phyloP scores from a whole-genome alignment of 2,888 invertebrate genomes.

The Tenthredo amoena region DNA sequence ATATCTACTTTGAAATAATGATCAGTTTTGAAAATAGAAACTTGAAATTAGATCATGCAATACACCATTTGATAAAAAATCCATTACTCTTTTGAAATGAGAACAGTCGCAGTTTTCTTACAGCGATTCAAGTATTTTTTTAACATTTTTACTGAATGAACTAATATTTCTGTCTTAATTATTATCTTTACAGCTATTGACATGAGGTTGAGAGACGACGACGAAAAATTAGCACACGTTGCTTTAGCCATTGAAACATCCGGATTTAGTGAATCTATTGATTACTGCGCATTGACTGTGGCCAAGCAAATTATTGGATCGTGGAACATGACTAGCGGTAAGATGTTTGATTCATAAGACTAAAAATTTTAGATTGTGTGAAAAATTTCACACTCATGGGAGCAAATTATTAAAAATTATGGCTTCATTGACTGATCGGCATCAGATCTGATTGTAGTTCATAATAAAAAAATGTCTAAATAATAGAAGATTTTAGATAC shows the following conservation, averaged over 20 bases:
- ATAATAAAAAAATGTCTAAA: neutral
- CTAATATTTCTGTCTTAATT: neutral
- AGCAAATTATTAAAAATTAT: neutral
- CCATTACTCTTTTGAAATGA: neutral
- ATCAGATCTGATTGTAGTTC: neutral
- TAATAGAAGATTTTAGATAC: neutral
- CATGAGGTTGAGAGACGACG: conserved; percentile 76
- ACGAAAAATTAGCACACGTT: conserved; percentile 77
- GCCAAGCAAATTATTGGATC: conserved; percentile 76
- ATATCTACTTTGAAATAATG: neutral
- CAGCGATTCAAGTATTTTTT: neutral
- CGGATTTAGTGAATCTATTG: conserved; percentile 70
- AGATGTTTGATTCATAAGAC: neutral
- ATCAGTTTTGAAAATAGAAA: neutral
- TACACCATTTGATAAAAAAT: neutral
- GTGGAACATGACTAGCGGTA: conserved; percentile 75
- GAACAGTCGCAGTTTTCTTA: neutral
- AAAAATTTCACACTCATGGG: neutral
- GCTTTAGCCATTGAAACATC: conserved; percentile 79
- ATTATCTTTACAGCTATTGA: conserved; percentile 68
- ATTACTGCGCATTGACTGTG: conserved; percentile 74
- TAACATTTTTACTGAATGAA: neutral
- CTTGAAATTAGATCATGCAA: neutral
- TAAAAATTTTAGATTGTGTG: neutral
- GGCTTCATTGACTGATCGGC: neutral